Evolutionary conservation across 1,140 invertebrate species (phyloP), one percentile per base, ranked within the genome.

Genomic region (Macrostomum lignano): DNA sequence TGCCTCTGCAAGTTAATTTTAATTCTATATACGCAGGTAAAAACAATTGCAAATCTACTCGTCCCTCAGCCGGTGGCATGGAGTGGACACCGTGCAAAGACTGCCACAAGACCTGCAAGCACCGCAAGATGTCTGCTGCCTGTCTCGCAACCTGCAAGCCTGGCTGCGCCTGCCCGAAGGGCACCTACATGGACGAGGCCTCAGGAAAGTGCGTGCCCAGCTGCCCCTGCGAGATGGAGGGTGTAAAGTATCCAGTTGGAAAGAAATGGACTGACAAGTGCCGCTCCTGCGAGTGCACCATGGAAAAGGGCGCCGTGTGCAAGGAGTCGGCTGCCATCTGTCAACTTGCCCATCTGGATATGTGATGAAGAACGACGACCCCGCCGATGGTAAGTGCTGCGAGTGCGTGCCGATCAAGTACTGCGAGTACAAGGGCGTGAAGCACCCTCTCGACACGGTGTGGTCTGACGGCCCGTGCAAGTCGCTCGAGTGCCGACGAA

Each of bases 331-430:
- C 7, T 7, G 15, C 14, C 9, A 14, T 15, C 9, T n/a, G n/a
- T n/a, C n/a, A n/a, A n/a, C n/a, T n/a, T n/a, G n/a, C n/a, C n/a
- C n/a, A n/a, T n/a, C n/a, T n/a, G n/a, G n/a, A n/a, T n/a, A n/a
- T n/a, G n/a, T n/a, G n/a, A n/a, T n/a, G n/a, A n/a, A n/a, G n/a
- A n/a, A n/a, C n/a, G n/a, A n/a, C n/a, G n/a, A n/a, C n/a, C n/a
- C n/a, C n/a, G n/a, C 19, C 19, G 26, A 28, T 28, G 26, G 26
- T 28, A 28, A 28, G 19, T 28, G 26, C 19, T 28, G 26, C 19
- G 15, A 28, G 15, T 28, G 26, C 19, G 19, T 15, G 19, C 26
- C 26, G 19, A 17, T 15, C 19, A 28, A 28, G 9, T 28, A 15
- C 19, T 28, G 26, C 19, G 26, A 15, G 15, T 14, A 15, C 7